Conservation (phyloP, 2,113 vertebrate genomes). For the Centrocercus urophasianus region DNA sequence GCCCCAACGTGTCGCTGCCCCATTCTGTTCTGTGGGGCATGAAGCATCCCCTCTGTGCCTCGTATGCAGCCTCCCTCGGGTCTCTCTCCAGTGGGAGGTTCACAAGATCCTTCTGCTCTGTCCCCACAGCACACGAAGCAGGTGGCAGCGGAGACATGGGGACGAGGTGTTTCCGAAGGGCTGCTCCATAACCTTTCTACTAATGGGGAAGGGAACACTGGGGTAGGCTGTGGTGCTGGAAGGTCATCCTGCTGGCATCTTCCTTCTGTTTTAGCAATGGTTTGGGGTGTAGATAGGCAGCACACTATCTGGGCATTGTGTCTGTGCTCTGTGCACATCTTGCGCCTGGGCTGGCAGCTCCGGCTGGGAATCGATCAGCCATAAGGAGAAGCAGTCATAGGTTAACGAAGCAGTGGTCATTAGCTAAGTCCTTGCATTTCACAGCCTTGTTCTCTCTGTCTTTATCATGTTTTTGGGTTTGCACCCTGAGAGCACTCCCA, state of each 20-base stretch:
- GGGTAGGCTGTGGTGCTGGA: not conserved
- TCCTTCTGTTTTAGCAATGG: not conserved
- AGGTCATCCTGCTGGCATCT: not conserved
- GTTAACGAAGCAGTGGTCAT: fast-evolving
- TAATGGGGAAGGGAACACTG: slow-evolving; percentile 40
- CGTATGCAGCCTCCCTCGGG: not conserved
- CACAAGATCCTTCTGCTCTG: not conserved
- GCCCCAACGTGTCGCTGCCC: not conserved
- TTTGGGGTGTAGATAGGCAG: not conserved
- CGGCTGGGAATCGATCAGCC: not conserved
- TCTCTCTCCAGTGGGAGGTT: not conserved
- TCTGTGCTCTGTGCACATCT: not conserved
- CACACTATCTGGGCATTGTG: not conserved
- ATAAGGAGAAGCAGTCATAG: fast-evolving
- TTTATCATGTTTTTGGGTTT: not conserved
- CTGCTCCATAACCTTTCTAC: slow-evolving; percentile 13
- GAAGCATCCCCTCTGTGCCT: not conserved
- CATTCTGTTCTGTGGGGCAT: not conserved
- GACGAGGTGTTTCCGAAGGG: not conserved
- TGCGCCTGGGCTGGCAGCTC: not conserved
- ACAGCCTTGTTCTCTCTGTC: not conserved
- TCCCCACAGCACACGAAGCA: not conserved
- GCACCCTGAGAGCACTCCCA: too few species aligned
- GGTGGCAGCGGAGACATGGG: fast-evolving
- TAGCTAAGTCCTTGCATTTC: not conserved